phyloP scores from a whole-genome alignment of 2,888 invertebrate species.

The Ptychoptera albimana region DNA sequence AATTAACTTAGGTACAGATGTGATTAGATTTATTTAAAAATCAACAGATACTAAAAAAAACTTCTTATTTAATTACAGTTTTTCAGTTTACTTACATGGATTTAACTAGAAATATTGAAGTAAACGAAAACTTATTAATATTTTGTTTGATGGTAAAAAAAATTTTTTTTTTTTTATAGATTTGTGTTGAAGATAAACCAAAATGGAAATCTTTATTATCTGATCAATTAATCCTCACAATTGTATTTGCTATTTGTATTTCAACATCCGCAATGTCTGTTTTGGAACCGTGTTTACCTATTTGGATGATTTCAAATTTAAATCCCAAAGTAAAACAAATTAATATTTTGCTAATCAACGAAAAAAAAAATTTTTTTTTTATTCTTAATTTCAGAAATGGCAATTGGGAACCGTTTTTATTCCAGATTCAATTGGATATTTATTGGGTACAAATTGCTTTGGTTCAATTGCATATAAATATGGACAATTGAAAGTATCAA shows the following conservation, averaged over 20 bases:
- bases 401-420: conserved; percentile 68
- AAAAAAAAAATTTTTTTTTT: not conserved
- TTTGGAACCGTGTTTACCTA: conserved; percentile 65
- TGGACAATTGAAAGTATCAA: conserved; percentile 47
- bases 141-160: not conserved
- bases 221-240: conserved; percentile 45
- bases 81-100: conserved; percentile 25
- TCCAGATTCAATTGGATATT: conserved; percentile 71
- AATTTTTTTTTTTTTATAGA: conserved; percentile 9
- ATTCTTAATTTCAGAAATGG: conserved; percentile 37
- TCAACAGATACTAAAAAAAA: too few relatives aligned
- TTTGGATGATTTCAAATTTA: conserved; percentile 39
- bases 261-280: conserved; percentile 72
- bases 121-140: conserved; percentile 4
- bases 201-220: conserved; percentile 40
- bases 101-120: conserved; percentile 23
- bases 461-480: conserved; percentile 46
- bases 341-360: not conserved
- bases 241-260: conserved; percentile 53
- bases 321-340: conserved; percentile 20
- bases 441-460: conserved; percentile 66
- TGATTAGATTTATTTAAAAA: not conserved
- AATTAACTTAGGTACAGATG: conserved; percentile 28
- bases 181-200: conserved; percentile 17
- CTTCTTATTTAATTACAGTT: conserved; percentile 12